A percentile compares a stretch with the other conserved stretches of the same genome.
phyloP scores from a whole-genome alignment of 2,113 vertebrate species.

The Apteryx mantelli region DNA sequence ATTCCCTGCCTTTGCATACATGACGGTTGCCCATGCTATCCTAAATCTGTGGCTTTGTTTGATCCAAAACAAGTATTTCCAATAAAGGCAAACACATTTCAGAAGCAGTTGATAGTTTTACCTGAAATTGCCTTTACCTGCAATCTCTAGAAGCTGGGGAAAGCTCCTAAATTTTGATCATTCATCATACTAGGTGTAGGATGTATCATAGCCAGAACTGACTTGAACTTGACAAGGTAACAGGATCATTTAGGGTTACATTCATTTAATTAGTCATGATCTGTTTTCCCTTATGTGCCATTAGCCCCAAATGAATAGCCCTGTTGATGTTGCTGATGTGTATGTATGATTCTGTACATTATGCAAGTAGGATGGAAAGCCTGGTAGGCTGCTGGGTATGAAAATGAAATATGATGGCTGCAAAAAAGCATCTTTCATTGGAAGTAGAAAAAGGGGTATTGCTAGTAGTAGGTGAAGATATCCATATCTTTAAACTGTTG shows the following conservation, averaged over 20 bases:
- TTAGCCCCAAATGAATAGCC: not conserved
- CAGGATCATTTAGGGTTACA: not conserved
- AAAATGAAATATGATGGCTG: not conserved
- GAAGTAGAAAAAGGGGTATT: not conserved
- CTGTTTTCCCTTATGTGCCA: not conserved
- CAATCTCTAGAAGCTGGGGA: not conserved
- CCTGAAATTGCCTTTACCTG: not conserved
- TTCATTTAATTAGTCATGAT: not conserved
- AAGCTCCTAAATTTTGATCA: slow-evolving; percentile 27
- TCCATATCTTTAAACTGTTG: not conserved
- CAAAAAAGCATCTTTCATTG: not conserved
- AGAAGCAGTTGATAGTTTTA: not conserved
- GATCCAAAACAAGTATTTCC: slow-evolving; percentile 8
- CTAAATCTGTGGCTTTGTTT: slow-evolving; percentile 32
- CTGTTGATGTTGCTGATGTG: not conserved
- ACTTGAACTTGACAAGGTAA: slow-evolving; percentile 39
- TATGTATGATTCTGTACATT: rapidly evolving
- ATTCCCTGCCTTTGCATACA: not conserved
- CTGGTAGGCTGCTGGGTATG: not conserved
- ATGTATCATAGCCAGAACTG: slow-evolving; percentile 34
- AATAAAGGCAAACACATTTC: not conserved
- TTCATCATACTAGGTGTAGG: slow-evolving; percentile 10
- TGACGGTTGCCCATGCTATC: not conserved
- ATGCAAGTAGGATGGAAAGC: not conserved
- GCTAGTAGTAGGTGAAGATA: not conserved